Conservation (phyloP, 2,888 invertebrate species). For the Cheilosia vernalis region DNA sequence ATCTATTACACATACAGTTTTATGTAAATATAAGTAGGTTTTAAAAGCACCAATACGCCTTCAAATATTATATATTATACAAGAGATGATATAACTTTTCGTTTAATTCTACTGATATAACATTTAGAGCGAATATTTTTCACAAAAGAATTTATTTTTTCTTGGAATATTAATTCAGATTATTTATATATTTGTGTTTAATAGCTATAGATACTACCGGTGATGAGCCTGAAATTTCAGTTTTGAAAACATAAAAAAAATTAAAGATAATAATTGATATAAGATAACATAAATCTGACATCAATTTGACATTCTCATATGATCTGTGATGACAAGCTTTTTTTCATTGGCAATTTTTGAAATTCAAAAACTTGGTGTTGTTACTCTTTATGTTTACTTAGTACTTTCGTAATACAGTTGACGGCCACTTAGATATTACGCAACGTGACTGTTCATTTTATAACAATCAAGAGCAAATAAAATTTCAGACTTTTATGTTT, state of each 20-base stretch:
- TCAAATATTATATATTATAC: slow-evolving; percentile 9
- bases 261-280: background rate
- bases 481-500: background rate
- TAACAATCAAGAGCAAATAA: background rate
- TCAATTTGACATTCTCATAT: too few relatives aligned
- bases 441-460: background rate
- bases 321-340: too few relatives aligned
- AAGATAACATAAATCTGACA: background rate
- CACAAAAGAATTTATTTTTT: background rate
- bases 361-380: too few relatives aligned
- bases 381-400: background rate
- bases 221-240: background rate
- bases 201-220: background rate
- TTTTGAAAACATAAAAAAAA: background rate
- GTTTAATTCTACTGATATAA: slow-evolving; percentile 29
- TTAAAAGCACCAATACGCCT: slow-evolving; percentile 30
- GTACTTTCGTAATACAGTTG: background rate
- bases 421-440: background rate
- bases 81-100: slow-evolving; percentile 21
- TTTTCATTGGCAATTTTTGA: too few relatives aligned
- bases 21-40: background rate
- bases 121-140: slow-evolving; percentile 21
- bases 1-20: slow-evolving; percentile 3
- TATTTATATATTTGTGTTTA: background rate
- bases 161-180: slow-evolving; percentile 1